Evolutionary conservation across 2,113 vertebrate genomes (phyloP).

Genomic region (Scophthalmus maximus): DNA sequence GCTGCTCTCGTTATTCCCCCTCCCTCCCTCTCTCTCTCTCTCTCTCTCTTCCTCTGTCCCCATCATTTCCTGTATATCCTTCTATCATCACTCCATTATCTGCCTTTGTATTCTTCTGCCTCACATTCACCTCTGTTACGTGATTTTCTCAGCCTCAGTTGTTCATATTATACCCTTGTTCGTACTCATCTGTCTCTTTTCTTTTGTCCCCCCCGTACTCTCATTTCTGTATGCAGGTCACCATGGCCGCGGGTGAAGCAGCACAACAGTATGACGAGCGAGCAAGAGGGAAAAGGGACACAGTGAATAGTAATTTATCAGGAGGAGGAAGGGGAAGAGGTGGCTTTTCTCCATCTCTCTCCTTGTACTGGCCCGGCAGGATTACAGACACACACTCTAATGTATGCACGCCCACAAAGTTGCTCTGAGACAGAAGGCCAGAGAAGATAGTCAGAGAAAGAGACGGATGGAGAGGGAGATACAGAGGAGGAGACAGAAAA

Average conservation of each 20-base stretch:
- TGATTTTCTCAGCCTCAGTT: conserved; percentile 8
- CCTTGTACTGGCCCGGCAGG: conserved; percentile 57
- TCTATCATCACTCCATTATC: conserved; percentile 16
- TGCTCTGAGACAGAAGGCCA: conserved; percentile 67
- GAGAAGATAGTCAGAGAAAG: conserved; percentile 40
- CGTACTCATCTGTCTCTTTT: conserved; percentile 29
- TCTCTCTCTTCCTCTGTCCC: not conserved
- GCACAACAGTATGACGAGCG: conserved; percentile 34
- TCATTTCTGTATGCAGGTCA: conserved; percentile 52
- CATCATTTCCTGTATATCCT: not conserved
- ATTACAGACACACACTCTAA: conserved; percentile 53
- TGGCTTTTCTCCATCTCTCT: conserved; percentile 31
- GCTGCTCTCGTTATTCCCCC: conserved; percentile 18
- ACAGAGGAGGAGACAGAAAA: conserved; percentile 18
- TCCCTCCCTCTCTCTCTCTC: not conserved
- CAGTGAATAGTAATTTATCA: conserved; percentile 59
- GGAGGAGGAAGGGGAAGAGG: conserved; percentile 34
- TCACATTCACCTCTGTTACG: conserved; percentile 11
- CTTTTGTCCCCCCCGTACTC: not conserved
- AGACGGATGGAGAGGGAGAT: conserved; percentile 40
- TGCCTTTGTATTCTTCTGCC: conserved; percentile 6
- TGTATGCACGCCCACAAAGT: conserved; percentile 74
- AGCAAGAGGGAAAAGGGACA: conserved; percentile 29
- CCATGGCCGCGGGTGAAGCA: conserved; percentile 30
- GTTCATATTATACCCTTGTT: conserved; percentile 22